Conservation (phyloP, 2,797 vertebrate species). For the Vespertilio murinus region DNA sequence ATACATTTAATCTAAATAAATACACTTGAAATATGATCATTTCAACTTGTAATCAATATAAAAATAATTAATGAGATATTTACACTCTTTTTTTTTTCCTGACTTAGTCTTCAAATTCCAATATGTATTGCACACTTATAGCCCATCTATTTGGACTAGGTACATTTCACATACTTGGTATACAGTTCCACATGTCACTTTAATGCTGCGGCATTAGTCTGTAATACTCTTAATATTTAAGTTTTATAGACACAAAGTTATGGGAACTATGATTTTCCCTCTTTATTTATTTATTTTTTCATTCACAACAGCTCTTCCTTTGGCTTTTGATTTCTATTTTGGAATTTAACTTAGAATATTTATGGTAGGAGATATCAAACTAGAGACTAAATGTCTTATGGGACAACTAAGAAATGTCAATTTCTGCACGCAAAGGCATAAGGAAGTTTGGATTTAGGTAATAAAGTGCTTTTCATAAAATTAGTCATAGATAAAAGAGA, state of each 20-base stretch:
- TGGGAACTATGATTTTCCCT: background rate
- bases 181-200: background rate
- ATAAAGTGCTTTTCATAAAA: conserved; percentile 35
- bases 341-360: background rate
- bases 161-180: background rate
- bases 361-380: background rate
- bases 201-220: background rate
- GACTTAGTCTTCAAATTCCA: background rate
- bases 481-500: conserved; percentile 6
- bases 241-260: background rate
- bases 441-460: background rate
- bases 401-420: background rate
- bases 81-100: background rate
- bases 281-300: background rate
- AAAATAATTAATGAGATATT: conserved; percentile 4
- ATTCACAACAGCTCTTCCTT: background rate
- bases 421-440: background rate
- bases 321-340: background rate
- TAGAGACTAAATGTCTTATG: background rate
- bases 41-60: conserved; percentile 37
- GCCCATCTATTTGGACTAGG: background rate
- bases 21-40: background rate
- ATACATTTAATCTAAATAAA: background rate
- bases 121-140: background rate
- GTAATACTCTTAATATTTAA: background rate